phyloP scores from a whole-genome alignment of 2,888 invertebrate genomes.

The Chrysolina oricalcia region DNA sequence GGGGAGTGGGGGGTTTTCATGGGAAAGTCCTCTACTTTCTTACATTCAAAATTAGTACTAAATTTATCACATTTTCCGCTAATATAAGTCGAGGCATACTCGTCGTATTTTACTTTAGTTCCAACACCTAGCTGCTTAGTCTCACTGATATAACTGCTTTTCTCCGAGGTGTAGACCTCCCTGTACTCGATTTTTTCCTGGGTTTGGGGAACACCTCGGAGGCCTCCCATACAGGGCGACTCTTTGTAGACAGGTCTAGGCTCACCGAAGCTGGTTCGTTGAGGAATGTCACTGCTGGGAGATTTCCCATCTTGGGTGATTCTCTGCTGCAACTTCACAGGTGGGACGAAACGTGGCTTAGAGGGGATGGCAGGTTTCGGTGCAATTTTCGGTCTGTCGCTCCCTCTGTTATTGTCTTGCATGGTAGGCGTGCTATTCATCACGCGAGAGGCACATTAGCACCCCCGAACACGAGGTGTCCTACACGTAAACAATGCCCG shows the following conservation, averaged over 20 bases:
- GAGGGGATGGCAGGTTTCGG: constrained; percentile 67
- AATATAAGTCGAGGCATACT: constrained; percentile 57
- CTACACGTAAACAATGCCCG: neutral
- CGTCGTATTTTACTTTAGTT: constrained; percentile 59
- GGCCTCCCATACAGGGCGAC: constrained; percentile 44
- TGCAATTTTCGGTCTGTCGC: constrained; percentile 68
- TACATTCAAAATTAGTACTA: constrained; percentile 58
- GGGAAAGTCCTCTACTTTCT: constrained; percentile 60
- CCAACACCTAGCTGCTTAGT: constrained; percentile 52
- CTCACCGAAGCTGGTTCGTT: constrained; percentile 37
- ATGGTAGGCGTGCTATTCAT: constrained; percentile 51
- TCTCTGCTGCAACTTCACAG: constrained; percentile 65
- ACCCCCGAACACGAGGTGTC: constrained; percentile 37
- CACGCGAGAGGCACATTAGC: constrained; percentile 39
- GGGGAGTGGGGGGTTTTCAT: constrained; percentile 69
- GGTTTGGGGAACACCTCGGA: constrained; percentile 37
- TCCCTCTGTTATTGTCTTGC: constrained; percentile 62
- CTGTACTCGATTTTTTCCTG: constrained; percentile 54
- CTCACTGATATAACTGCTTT: constrained; percentile 46
- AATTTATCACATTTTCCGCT: constrained; percentile 67
- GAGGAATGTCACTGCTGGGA: constrained; percentile 31
- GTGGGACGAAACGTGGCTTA: constrained; percentile 71
- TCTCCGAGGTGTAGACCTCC: constrained; percentile 47
- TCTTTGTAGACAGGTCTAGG: constrained; percentile 46
- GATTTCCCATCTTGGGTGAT: constrained; percentile 50